Evolutionary conservation across 2,888 invertebrate species (phyloP).

Genomic region (Orchestes rusci): DNA sequence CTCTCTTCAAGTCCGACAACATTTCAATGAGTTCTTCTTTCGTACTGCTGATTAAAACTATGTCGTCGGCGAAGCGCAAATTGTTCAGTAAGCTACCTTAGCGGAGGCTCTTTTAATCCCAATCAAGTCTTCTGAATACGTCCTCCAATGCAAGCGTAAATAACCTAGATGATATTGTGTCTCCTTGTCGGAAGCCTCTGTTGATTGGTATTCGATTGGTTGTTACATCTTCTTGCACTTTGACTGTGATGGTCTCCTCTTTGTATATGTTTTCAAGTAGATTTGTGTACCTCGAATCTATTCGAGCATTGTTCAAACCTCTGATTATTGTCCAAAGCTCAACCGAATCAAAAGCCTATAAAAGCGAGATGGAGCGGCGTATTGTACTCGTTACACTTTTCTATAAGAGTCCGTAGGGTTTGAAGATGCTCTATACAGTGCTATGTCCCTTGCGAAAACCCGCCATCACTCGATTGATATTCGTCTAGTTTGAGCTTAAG

Average conservation of each 20-base stretch:
- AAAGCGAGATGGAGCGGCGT: no score
- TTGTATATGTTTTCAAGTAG: conserved; percentile 1
- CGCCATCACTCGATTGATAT: no score
- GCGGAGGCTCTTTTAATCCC: background rate
- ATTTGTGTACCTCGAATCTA: no score
- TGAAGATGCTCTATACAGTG: no score
- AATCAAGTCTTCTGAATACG: background rate
- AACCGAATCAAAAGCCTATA: no score
- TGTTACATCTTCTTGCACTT: conserved; percentile 1
- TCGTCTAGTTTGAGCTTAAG: no score
- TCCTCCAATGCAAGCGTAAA: background rate
- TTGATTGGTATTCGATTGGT: background rate
- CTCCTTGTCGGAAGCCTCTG: background rate
- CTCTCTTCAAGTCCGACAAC: background rate
- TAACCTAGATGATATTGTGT: background rate
- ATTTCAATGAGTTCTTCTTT: background rate
- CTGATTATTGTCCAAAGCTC: no score
- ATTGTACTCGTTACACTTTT: no score
- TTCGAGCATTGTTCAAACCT: no score
- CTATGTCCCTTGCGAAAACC: no score
- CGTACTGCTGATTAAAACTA: background rate
- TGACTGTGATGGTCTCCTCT: background rate
- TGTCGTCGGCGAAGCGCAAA: background rate
- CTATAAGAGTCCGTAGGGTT: no score
- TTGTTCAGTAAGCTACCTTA: background rate